phyloP scores from a whole-genome alignment of 2,113 vertebrate genomes.

The human region DNA sequence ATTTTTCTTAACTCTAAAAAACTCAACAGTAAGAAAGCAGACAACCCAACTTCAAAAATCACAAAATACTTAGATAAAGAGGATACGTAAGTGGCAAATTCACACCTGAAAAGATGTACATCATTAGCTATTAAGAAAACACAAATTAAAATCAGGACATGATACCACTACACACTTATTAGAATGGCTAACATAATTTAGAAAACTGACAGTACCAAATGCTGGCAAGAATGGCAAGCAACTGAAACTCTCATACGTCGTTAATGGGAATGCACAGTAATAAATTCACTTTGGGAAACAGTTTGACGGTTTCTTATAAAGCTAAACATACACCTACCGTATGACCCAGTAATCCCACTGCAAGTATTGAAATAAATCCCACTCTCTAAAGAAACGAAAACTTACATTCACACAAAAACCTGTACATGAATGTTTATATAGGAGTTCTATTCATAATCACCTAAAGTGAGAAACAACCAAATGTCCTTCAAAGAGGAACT shows the following conservation, averaged over 20 bases:
- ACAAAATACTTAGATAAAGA: neutral
- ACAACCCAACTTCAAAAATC: neutral
- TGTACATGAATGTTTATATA: neutral
- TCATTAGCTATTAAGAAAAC: neutral
- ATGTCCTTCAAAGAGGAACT: neutral
- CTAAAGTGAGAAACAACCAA: neutral
- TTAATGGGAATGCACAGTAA: neutral
- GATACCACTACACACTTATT: neutral
- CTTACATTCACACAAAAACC: neutral
- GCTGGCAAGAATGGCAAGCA: neutral
- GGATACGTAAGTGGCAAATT: neutral
- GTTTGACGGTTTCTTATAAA: neutral
- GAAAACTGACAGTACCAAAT: neutral
- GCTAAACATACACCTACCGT: neutral
- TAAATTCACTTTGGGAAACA: neutral
- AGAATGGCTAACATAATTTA: neutral
- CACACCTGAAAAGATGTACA: neutral
- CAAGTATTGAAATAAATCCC: neutral
- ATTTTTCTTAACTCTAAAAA: neutral
- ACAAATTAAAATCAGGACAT: neutral
- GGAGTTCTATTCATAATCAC: neutral
- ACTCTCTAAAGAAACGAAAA: constrained; percentile 26
- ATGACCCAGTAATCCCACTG: neutral
- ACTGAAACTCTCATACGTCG: neutral
- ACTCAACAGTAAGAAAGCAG: neutral